These are phyloP conservation scores for Plebejus melissa DNA, from an alignment of 2,888 invertebrate species.

Conservation along the genomic window DNA sequence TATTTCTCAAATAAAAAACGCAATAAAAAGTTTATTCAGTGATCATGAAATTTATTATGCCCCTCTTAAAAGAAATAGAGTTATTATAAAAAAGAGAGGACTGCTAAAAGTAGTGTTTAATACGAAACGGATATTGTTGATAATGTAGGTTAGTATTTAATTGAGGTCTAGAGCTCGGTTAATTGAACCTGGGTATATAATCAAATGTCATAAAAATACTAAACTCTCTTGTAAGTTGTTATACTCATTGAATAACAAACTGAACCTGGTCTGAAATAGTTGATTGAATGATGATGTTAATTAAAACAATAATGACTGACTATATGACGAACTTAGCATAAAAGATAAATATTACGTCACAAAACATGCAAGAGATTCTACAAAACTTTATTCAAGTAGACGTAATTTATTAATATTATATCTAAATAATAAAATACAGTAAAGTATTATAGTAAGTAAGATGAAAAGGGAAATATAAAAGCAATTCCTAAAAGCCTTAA, in stretches of 20 bases:
- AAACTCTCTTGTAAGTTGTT: neutral
- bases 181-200: conserved; percentile 2
- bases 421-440: no score
- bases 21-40: neutral
- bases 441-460: no score
- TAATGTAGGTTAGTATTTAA: conserved; percentile 23
- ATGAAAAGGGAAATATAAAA: neutral
- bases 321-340: neutral
- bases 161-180: neutral
- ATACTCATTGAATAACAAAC: neutral
- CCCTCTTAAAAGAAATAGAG: neutral
- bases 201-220: conserved; percentile 23
- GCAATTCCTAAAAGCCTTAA: neutral
- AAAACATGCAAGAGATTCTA: no score
- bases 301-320: neutral
- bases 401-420: no score
- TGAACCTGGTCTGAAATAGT: neutral
- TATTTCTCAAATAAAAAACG: no score
- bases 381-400: no score
- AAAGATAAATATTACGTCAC: no score
- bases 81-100: neutral
- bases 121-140: neutral
- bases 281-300: neutral
- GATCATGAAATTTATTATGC: neutral
- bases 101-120: neutral